These are phyloP conservation scores for Limosa lapponica DNA, from an alignment of 2,797 vertebrate genomes.

Conservation along the genomic window DNA sequence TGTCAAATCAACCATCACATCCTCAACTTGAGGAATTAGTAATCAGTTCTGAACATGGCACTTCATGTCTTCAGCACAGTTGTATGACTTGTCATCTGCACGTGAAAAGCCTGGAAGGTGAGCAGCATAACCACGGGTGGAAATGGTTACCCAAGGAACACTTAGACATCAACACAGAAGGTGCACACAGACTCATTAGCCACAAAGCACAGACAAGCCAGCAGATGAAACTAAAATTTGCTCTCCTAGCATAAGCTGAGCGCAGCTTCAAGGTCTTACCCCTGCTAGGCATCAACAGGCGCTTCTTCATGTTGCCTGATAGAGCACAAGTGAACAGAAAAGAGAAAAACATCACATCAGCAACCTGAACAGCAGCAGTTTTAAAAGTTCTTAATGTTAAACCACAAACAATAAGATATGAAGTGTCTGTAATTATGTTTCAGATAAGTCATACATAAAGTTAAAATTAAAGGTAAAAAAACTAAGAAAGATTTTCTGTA, in stretches of 20 bases:
- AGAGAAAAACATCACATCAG: conserved; percentile 78
- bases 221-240: conserved; percentile 67
- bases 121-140: conserved; percentile 51
- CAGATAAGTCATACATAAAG: neutral
- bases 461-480: neutral
- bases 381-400: conserved; percentile 48
- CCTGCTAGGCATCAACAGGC: conserved; percentile 86
- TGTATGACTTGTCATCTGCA: neutral
- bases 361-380: conserved; percentile 60
- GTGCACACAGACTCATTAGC: conserved; percentile 63
- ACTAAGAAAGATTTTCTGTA: neutral
- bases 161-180: conserved; percentile 67
- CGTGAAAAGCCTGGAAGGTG: conserved; percentile 51
- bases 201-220: conserved; percentile 71
- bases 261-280: conserved; percentile 78
- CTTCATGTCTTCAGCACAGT: neutral
- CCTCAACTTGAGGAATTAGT: neutral
- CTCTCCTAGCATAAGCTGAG: conserved; percentile 68
- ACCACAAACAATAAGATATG: conserved; percentile 10
- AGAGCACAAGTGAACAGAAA: conserved; percentile 75
- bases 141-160: conserved; percentile 64
- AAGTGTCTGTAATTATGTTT: neutral
- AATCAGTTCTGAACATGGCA: neutral
- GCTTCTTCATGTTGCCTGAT: conserved; percentile 86
- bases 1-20: neutral